phyloP scores from a whole-genome alignment of 2,113 vertebrate genomes.

The Apaloderma vittatum region DNA sequence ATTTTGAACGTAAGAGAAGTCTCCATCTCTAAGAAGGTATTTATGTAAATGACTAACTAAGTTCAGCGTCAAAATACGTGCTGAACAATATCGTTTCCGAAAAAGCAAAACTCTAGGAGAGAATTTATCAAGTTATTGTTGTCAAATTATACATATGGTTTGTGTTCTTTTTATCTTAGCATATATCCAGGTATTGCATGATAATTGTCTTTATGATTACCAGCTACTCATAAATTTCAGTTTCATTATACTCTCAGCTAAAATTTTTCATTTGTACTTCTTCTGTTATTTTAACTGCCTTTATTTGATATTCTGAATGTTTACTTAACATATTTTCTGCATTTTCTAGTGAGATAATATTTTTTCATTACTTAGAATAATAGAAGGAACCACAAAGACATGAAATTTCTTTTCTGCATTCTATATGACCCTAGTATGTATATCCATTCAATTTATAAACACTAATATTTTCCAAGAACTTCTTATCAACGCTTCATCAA shows the following conservation, averaged over 20 bases:
- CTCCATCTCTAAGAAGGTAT: rapidly evolving
- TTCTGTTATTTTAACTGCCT: not conserved
- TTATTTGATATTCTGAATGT: not conserved
- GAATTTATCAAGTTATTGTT: not conserved
- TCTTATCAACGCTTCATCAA: not conserved
- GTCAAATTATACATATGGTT: not conserved
- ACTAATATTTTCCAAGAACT: not conserved
- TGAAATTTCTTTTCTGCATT: not conserved
- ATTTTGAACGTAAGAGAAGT: not conserved
- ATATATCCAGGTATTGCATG: not conserved
- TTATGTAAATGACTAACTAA: not conserved
- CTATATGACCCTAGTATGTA: not conserved
- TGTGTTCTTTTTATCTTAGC: not conserved
- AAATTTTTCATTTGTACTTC: not conserved
- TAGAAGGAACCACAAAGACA: not conserved
- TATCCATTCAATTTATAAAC: not conserved
- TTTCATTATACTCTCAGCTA: not conserved
- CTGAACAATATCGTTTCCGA: not conserved
- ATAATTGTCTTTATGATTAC: not conserved
- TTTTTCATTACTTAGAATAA: not conserved
- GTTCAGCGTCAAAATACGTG: not conserved
- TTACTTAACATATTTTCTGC: not conserved
- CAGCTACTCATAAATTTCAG: not conserved
- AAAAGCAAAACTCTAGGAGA: not conserved
- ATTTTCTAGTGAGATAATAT: not conserved